Conservation (phyloP, 2,797 vertebrate species). For the Apodemus agrarius region DNA sequence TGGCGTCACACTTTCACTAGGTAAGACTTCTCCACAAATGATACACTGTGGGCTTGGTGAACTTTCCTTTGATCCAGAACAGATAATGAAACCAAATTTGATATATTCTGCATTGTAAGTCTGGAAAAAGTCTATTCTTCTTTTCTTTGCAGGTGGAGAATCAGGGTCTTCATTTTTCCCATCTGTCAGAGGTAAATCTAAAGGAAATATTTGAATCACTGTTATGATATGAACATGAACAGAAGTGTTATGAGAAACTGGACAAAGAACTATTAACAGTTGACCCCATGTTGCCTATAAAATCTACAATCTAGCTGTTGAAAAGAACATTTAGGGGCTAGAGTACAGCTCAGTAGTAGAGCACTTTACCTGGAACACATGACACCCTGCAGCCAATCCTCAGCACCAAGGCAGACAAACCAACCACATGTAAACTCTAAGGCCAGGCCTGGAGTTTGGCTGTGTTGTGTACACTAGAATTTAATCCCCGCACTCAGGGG, state of each 20-base stretch:
- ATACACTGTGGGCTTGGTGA: slow-evolving; percentile 74
- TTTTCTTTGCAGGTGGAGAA: slow-evolving; percentile 81
- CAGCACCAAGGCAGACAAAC: background rate
- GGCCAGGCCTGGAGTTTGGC: background rate
- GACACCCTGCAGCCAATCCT: background rate
- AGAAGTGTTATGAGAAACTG: slow-evolving; percentile 43
- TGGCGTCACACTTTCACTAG: slow-evolving; percentile 74
- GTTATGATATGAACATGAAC: slow-evolving; percentile 50
- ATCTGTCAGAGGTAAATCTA: slow-evolving; percentile 73
- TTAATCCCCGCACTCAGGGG: background rate
- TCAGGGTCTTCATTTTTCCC: slow-evolving; percentile 73
- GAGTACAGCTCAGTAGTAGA: background rate
- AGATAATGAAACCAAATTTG: slow-evolving; percentile 79
- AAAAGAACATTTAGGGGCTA: background rate
- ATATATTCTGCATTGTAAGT: slow-evolving; percentile 70
- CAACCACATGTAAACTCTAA: background rate
- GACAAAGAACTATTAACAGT: slow-evolving; percentile 23
- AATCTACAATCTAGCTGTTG: background rate
- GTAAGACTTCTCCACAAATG: slow-evolving; percentile 80
- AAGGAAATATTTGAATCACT: slow-evolving; percentile 75
- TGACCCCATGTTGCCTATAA: slow-evolving; percentile 46
- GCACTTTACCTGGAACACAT: background rate
- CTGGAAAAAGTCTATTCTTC: slow-evolving; percentile 72
- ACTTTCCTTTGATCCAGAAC: slow-evolving; percentile 76
- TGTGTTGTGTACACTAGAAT: background rate